Conservation (phyloP, 2,113 vertebrate species). For the Collichthys lucidus region DNA sequence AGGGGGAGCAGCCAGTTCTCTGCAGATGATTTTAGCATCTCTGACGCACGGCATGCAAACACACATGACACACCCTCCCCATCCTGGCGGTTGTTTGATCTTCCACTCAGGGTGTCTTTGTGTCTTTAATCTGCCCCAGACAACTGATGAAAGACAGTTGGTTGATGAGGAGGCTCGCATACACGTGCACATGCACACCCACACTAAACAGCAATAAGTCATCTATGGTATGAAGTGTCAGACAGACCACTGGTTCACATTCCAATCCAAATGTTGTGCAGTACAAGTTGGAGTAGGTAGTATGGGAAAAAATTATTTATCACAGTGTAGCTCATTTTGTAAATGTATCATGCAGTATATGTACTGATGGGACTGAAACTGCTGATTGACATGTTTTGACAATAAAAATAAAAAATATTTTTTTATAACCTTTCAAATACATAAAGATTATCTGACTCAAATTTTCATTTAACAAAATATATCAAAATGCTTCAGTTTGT, state of each 20-base stretch:
- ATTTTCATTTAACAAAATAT: no score
- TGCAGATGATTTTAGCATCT: constrained; percentile 33
- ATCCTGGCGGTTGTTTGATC: constrained; percentile 63
- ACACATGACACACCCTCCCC: neutral
- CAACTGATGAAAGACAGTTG: constrained; percentile 61
- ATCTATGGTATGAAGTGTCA: constrained; percentile 7
- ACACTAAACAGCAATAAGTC: constrained; percentile 8
- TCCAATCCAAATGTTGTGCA: neutral
- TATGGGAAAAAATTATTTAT: neutral
- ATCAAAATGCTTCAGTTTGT: no score
- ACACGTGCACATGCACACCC: neutral
- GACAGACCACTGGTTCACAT: neutral
- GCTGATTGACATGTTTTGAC: neutral
- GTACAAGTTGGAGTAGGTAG: neutral
- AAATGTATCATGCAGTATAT: no score
- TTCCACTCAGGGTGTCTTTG: constrained; percentile 64
- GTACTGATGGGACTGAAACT: neutral
- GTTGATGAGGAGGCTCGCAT: constrained; percentile 15
- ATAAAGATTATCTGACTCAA: neutral
- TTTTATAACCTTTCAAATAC: no score
- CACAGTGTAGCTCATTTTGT: no score
- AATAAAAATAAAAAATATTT: no score
- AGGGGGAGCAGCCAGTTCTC: constrained; percentile 2
- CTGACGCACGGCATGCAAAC: constrained; percentile 3
- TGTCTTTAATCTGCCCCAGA: constrained; percentile 58